Conservation (phyloP, 2,888 invertebrate species). For the Melipona beecheii region DNA sequence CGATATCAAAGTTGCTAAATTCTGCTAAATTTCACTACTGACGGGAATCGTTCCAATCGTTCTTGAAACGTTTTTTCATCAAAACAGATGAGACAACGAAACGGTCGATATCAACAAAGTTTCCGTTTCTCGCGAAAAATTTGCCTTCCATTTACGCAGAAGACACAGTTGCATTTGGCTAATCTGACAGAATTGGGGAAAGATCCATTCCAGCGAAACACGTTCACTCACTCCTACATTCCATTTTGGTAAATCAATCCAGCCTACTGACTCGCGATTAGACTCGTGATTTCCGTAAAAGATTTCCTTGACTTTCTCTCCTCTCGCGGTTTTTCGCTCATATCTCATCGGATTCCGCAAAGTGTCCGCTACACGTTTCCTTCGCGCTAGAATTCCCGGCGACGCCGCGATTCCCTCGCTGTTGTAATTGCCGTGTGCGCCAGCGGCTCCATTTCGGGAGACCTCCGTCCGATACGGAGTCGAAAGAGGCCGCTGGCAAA, state of each 20-base stretch:
- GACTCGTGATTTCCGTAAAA: background rate
- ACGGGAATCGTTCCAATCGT: no score
- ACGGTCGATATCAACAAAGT: no score
- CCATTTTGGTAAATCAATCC: constrained; percentile 1
- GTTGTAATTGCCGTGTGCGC: constrained; percentile 25
- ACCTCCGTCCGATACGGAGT: constrained; percentile 13
- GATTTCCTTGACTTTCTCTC: constrained; percentile 6
- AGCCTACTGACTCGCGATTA: background rate
- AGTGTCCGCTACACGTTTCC: constrained; percentile 10
- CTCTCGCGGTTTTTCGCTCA: background rate
- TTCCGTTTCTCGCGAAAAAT: no score
- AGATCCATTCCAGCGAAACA: no score
- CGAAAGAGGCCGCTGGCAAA: constrained; percentile 34
- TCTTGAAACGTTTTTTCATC: no score
- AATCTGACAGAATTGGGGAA: no score
- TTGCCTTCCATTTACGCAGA: no score
- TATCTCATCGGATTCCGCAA: background rate
- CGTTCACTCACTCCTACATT: background rate
- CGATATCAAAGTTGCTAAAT: no score
- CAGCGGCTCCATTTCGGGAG: constrained; percentile 29
- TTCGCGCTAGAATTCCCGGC: background rate
- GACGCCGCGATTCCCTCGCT: background rate
- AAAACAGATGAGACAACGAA: no score
- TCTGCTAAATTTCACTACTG: no score
- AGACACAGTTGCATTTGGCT: no score